Percentiles rank a stretch among this genome's conserved stretches.
phyloP scores from a whole-genome alignment of 2,797 vertebrate genomes.

The Poeciliopsis presidionis region DNA sequence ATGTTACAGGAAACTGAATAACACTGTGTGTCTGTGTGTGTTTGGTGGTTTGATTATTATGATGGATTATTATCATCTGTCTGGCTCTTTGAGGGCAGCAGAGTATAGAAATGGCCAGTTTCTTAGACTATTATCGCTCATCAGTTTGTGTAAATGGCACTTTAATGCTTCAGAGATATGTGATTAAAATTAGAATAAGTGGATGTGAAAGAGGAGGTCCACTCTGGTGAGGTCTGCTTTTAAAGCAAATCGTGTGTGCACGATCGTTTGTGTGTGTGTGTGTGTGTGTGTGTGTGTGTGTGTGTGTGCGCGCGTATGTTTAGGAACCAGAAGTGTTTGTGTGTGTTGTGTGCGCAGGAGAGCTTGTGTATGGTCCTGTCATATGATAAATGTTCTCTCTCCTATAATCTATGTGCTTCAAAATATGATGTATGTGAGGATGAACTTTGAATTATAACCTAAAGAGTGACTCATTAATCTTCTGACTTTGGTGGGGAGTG shows the following conservation, averaged over 20 bases:
- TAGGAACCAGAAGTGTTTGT: constrained; percentile 23
- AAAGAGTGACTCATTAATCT: constrained; percentile 89
- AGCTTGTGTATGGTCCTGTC: constrained; percentile 80
- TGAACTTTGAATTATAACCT: constrained; percentile 91
- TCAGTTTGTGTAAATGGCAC: constrained; percentile 73
- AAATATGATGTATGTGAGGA: constrained; percentile 91
- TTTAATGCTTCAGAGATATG: constrained; percentile 75
- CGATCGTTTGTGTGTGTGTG: constrained; percentile 25
- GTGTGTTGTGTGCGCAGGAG: constrained; percentile 63
- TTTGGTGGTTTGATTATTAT: constrained; percentile 68
- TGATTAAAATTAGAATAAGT: constrained; percentile 77
- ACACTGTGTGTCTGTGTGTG: constrained; percentile 17
- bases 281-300: constrained; percentile 33
- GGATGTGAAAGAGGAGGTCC: constrained; percentile 69
- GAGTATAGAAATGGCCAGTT: constrained; percentile 66
- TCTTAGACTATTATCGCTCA: constrained; percentile 74
- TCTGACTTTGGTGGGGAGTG: constrained; percentile 81
- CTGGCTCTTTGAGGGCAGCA: constrained; percentile 60
- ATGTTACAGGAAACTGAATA: constrained; percentile 29
- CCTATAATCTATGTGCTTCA: constrained; percentile 90
- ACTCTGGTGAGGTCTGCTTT: constrained; percentile 60
- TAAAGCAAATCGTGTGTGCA: constrained; percentile 55
- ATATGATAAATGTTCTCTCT: constrained; percentile 88
- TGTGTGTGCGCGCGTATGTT: constrained; percentile 37
- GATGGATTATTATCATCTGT: constrained; percentile 73